Evolutionary conservation across 2,888 invertebrate genomes (phyloP), one percentile per base, ranked within the genome.

Genomic region (Cetonia aurata): DNA sequence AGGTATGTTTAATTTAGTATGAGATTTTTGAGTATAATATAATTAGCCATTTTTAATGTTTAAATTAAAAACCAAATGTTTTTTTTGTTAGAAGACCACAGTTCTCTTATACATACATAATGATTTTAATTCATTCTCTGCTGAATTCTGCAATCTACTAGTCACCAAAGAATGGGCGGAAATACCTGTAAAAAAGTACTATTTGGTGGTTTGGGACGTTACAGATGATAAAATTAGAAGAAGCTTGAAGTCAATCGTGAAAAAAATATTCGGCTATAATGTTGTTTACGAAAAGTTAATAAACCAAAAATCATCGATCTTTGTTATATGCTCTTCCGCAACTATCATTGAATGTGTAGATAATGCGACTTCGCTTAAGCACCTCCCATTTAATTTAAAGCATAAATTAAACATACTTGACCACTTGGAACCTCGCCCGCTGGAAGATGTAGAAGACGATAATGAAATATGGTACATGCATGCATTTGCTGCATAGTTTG

Each of bases 141-240:
- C 76, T 42, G 74, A 75, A 57, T 79, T 81, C 69, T 78, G 77
- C 19, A 68, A 71, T 44, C 72, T 76, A 73, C 65, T 82, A 75
- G 72, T 12, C 55, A 73, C 10, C 9, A 70, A 41, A 74, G 77
- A 59, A 67, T 81, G 25, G 60, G 71, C 50, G 4, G 62, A 75
- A 19, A 71, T 80, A 50, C 59, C 80, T 13, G 74, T 74, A 33
- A 69, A 73, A 13, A 73, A 74, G 53, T 82, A 77, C 69, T 76
- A 76, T 62, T 33, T 82, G 6, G 56, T 81, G 31, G 80, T 80
- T n/a, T 82, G 81, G 81, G 80, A 82, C 71, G 56, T 82, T 6
- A 75, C 76, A 33, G 73, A 79, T 25, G 60, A 73, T 15, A 66
- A 69, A 17, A 77, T 77, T 71, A 77, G 80, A 53, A 57, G 72